Conservation (phyloP, 2,113 vertebrate genomes). For the Plecturocebus donacophilus region DNA sequence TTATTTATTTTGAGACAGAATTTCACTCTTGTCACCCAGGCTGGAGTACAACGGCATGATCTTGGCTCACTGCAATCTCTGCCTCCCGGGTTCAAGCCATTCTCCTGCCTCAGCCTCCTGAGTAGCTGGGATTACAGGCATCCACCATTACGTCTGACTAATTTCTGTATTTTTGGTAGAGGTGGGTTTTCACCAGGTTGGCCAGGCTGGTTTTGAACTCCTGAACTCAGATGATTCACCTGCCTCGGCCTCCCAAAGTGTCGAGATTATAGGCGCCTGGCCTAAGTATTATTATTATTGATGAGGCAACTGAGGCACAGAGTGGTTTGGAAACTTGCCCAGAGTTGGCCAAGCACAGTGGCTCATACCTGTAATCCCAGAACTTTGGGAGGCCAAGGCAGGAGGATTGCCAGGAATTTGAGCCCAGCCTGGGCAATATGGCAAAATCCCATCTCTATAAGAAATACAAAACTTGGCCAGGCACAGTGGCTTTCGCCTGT, state of each 20-base stretch:
- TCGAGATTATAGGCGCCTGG: background rate
- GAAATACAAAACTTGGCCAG: too few relatives aligned
- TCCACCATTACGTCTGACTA: rapidly evolving
- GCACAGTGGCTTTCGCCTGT: too few relatives aligned
- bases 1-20: background rate
- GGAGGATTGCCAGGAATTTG: too few relatives aligned
- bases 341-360: background rate
- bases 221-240: background rate
- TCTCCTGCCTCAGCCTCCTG: background rate
- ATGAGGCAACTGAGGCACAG: background rate
- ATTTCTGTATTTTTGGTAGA: background rate
- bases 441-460: too few relatives aligned
- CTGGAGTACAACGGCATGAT: background rate
- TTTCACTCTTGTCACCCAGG: background rate
- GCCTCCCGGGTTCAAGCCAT: background rate
- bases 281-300: background rate
- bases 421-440: too few relatives aligned
- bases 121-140: background rate
- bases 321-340: background rate
- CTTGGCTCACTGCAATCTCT: background rate
- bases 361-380: background rate
- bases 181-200: background rate
- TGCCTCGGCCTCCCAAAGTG: background rate
- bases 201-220: background rate
- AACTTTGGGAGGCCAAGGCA: too few relatives aligned